Conservation (phyloP, 2,888 invertebrate genomes). For the Polydesmus complanatus region DNA sequence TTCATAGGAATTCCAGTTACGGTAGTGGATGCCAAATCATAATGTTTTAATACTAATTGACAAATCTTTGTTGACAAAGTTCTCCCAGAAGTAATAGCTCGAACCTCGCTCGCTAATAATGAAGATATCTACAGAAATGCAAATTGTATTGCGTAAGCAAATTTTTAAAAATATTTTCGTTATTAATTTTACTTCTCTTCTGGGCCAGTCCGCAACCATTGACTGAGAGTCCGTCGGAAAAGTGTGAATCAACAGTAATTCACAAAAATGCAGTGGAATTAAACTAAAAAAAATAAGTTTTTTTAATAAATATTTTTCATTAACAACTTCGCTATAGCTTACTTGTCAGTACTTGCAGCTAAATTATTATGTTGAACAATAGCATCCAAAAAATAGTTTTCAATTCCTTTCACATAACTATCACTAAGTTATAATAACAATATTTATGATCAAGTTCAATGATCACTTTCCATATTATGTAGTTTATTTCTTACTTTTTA, state of each 20-base stretch:
- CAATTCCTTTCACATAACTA: slow-evolving; percentile 66
- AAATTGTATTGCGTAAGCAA: not conserved
- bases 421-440: slow-evolving; percentile 43
- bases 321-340: slow-evolving; percentile 24
- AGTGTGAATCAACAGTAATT: slow-evolving; percentile 77
- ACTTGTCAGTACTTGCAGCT: slow-evolving; percentile 47
- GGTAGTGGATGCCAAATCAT: slow-evolving; percentile 83
- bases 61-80: slow-evolving; percentile 28
- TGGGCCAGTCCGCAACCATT: slow-evolving; percentile 54
- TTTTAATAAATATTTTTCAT: not conserved
- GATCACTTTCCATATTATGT: not conserved
- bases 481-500: slow-evolving; percentile 34
- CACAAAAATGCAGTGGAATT: slow-evolving; percentile 69
- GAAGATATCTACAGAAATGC: slow-evolving; percentile 23
- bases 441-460: not conserved
- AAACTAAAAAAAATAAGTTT: slow-evolving; percentile 33
- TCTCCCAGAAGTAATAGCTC: slow-evolving; percentile 22
- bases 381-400: slow-evolving; percentile 72
- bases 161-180: not conserved
- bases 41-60: slow-evolving; percentile 47
- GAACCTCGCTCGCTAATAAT: slow-evolving; percentile 23
- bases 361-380: slow-evolving; percentile 65
- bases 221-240: slow-evolving; percentile 68
- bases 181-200: slow-evolving; percentile 44
- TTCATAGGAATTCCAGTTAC: slow-evolving; percentile 99